Base-by-base conservation (phyloP, 2,888 invertebrate genomes). In the Trypoxylon attenuatum region DNA sequence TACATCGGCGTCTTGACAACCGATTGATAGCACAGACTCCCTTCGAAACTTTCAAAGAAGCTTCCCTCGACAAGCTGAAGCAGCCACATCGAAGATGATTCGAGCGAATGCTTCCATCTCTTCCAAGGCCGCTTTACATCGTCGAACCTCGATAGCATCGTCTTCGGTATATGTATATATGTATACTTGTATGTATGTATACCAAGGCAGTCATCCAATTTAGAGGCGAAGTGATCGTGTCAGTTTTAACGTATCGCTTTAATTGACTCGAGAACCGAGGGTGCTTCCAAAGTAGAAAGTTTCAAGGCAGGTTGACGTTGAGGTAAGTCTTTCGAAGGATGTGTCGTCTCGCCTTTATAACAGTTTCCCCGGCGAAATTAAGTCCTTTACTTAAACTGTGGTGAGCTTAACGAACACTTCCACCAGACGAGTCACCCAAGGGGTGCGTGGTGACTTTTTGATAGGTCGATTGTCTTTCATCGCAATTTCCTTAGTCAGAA, bases 1-100 rank as follows among this genome's bases (percentile, higher is more conserved):
- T 42, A 39, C 22, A 13, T 18, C 8, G n/a, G 21, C 41, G n/a
- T 38, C 33, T 27, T 51, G 62, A 53, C 59, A 60, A 21, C 55
- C 52, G 66, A 59, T 55, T 25, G 59, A 60, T 45, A 21, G 52
- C 8, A 25, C n/a, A n/a, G n/a, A 39, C 29, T 33, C 55, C 21
- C 13, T 27, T n/a, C 38, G 33, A 68, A 52, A 47, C 55, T 56
- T 47, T 41, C 15, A 2, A 42, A 23, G 65, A 54, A 64, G 59
- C 65, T 65, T 65, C 52, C 54, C 29, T 39, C 18, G 13, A 13
- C 33, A 33, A 33, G 2, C 1, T 5, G n/a, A 8, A 33, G 22
- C 33, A 8, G 29, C 38, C 53, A 54, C 53, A 45, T 29, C 45
- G 1, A 23, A 16, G 13, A 29, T 16, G 19, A 29, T n/a, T n/a